These are phyloP conservation scores for Herpetotheres cachinnans DNA, from an alignment of 2,113 vertebrate species.

Conservation along the genomic window DNA sequence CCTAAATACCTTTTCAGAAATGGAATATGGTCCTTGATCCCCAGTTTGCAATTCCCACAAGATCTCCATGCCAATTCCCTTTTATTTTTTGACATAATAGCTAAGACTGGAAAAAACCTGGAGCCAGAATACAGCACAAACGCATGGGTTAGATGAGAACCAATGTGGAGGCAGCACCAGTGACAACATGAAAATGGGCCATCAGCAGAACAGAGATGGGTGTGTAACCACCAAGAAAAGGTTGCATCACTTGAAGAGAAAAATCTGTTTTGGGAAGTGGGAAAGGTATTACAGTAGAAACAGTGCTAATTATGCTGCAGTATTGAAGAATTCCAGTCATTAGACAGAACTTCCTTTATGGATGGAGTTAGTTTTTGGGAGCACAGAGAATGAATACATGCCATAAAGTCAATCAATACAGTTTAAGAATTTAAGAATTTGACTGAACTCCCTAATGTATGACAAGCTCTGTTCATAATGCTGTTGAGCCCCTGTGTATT, in stretches of 20 bases:
- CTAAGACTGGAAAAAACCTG: background rate
- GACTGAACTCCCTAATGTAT: background rate
- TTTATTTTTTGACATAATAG: background rate
- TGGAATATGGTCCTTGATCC: background rate
- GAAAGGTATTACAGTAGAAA: background rate
- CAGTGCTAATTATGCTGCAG: background rate
- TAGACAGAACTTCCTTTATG: background rate
- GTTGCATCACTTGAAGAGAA: background rate
- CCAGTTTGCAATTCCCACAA: background rate
- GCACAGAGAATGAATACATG: background rate
- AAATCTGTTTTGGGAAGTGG: background rate
- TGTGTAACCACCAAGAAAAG: background rate
- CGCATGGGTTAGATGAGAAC: background rate
- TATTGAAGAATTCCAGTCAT: background rate
- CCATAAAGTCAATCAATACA: background rate
- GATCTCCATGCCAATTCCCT: background rate
- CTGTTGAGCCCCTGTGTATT: background rate
- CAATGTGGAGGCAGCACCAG: background rate
- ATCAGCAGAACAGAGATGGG: background rate
- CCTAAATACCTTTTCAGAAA: background rate
- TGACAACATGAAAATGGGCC: background rate
- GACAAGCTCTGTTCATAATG: background rate
- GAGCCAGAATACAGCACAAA: background rate
- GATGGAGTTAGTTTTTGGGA: background rate
- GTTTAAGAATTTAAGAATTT: conserved; percentile 17